A percentile compares a stretch with the other conserved stretches of the same genome.
Evolutionary conservation across 37 sponge, comb jelly and placozoan genomes (phyloP).

Genomic region (Hormiphora californensis): DNA sequence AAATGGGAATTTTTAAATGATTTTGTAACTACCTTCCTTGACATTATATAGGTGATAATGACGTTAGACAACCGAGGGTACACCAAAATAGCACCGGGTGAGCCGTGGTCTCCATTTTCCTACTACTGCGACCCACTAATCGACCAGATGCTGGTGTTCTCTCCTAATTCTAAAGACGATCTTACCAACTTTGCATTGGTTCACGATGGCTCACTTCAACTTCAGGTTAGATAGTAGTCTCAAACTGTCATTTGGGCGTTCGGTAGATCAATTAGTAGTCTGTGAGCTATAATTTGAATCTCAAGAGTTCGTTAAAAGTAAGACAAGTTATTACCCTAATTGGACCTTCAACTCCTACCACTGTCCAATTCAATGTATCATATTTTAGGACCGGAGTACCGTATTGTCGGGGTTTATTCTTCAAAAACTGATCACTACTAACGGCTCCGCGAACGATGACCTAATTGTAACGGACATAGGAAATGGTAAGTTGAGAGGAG

Average conservation of each 20-base stretch:
- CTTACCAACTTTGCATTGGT: constrained; percentile 46
- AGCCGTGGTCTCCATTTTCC: constrained; percentile 40
- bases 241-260: no score
- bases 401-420: background rate
- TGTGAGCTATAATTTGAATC: no score
- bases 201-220: constrained; percentile 32
- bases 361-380: background rate
- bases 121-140: constrained; percentile 36
- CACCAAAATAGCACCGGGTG: constrained; percentile 45
- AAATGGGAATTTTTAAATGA: background rate
- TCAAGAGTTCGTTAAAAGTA: no score
- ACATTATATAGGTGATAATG: constrained; percentile 30
- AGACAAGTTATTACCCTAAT: no score
- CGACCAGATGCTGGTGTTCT: constrained; percentile 40
- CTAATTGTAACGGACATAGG: constrained; percentile 13
- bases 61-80: constrained; percentile 33
- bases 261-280: no score
- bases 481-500: no score
- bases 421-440: background rate
- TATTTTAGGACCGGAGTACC: background rate
- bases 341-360: no score
- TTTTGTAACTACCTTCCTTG: background rate
- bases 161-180: constrained; percentile 31
- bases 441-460: constrained; percentile 10
- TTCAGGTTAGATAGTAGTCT: constrained; percentile 1